These are phyloP conservation scores for Catagonus wagneri DNA, from an alignment of 2,113 vertebrate species.

Conservation along the genomic window DNA sequence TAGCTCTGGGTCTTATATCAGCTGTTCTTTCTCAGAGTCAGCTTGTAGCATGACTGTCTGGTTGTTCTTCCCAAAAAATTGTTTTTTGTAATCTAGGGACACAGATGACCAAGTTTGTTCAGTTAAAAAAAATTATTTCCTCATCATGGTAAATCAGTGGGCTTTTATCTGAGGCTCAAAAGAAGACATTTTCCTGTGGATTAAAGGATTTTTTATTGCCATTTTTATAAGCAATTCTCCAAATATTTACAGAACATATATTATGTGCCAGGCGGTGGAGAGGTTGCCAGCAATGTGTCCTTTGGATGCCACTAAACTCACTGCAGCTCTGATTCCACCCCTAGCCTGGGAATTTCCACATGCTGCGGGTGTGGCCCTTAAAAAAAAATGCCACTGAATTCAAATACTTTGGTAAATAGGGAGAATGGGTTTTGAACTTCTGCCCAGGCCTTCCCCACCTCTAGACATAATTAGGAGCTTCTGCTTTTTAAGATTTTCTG, in stretches of 20 bases:
- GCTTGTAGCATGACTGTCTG: background rate
- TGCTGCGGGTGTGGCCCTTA: too few species aligned
- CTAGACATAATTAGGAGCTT: background rate
- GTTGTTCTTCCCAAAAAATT: background rate
- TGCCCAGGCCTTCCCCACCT: background rate
- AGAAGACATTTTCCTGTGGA: background rate
- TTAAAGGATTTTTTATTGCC: conserved; percentile 29
- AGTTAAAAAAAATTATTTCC: background rate
- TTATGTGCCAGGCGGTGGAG: background rate
- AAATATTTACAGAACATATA: conserved; percentile 20
- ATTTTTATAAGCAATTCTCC: conserved; percentile 34
- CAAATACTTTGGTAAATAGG: background rate
- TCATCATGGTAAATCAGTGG: background rate
- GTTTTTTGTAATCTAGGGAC: conserved; percentile 11
- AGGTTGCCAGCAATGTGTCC: background rate
- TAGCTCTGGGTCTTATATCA: background rate
- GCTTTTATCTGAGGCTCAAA: background rate
- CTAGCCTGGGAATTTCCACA: too few species aligned
- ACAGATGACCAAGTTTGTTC: background rate
- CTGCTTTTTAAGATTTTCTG: background rate
- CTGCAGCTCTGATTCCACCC: too few species aligned
- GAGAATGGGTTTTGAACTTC: background rate
- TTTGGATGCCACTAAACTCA: background rate
- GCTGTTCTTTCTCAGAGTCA: background rate
- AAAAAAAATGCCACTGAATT: background rate